phyloP scores from a whole-genome alignment of 2,797 vertebrate genomes.

The Smutsia temminckii region DNA sequence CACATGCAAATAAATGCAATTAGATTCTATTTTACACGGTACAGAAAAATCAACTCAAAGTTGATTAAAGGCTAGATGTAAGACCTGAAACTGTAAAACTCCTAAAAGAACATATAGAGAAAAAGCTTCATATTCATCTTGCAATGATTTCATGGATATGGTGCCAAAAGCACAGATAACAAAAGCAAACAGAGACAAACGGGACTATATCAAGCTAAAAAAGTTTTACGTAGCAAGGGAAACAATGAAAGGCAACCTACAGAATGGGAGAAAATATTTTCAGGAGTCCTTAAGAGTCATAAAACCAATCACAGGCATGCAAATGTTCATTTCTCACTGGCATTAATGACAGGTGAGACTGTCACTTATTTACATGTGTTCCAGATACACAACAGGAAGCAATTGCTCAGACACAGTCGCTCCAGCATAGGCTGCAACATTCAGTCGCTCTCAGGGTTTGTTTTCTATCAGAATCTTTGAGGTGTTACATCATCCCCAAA shows the following conservation, averaged over 20 bases:
- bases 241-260: not conserved
- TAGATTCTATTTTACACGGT: not conserved
- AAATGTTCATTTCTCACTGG: slow-evolving; percentile 39
- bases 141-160: not conserved
- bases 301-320: slow-evolving; percentile 11
- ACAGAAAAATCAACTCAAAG: not conserved
- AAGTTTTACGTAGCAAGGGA: not conserved
- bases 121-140: not conserved
- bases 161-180: not conserved
- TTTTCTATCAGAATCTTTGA: not conserved
- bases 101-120: not conserved
- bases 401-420: not conserved
- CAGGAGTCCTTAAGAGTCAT: not conserved
- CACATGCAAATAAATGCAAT: not conserved
- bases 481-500: slow-evolving; percentile 57
- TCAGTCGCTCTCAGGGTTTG: not conserved
- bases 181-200: not conserved
- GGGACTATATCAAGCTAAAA: not conserved
- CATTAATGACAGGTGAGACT: not conserved
- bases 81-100: not conserved
- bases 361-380: slow-evolving; percentile 17
- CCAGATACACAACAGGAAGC: not conserved
- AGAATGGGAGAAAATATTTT: not conserved
- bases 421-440: not conserved
- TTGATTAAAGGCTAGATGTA: not conserved